Conservation (phyloP, 2,888 invertebrate genomes). For the Mythimna lalbum region DNA sequence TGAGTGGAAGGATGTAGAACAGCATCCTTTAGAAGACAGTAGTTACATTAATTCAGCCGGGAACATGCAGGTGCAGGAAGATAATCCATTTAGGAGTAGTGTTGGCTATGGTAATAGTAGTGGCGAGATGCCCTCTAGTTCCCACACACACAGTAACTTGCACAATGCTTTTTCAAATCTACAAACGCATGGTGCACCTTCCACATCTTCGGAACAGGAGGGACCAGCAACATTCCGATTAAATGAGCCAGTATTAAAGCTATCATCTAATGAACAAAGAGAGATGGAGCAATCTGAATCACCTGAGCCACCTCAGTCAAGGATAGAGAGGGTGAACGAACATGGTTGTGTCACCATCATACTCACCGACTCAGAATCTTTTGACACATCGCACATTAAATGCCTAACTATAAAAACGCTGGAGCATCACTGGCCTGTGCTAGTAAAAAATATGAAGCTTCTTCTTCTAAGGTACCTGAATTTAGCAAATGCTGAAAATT, state of each 20-base stretch:
- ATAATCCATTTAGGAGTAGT: constrained; percentile 85
- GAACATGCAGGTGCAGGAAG: constrained; percentile 83
- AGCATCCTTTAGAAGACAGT: constrained; percentile 95
- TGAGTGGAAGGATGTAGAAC: constrained; percentile 96
- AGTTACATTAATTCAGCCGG: constrained; percentile 83
- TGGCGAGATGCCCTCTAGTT: constrained; percentile 77
- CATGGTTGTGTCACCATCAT: constrained; percentile 91
- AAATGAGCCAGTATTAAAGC: constrained; percentile 84
- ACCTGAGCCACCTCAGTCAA: constrained; percentile 78
- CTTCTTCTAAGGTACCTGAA: constrained; percentile 91
- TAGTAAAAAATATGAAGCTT: constrained; percentile 93
- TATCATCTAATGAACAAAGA: constrained; percentile 74
- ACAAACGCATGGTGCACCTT: constrained; percentile 83
- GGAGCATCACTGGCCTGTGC: constrained; percentile 95
- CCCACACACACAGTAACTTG: constrained; percentile 80
- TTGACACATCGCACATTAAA: constrained; percentile 96
- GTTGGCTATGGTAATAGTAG: constrained; percentile 76
- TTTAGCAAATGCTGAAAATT: constrained; percentile 92
- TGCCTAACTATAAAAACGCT: constrained; percentile 96
- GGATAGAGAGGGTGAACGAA: constrained; percentile 85
- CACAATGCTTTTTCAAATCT: constrained; percentile 87
- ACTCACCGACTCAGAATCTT: constrained; percentile 95
- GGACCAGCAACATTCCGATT: constrained; percentile 78
- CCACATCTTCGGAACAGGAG: constrained; percentile 78
- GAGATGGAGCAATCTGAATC: constrained; percentile 78